These are phyloP conservation scores for Ennomos erosarius DNA, from an alignment of 2,888 invertebrate genomes.

Conservation along the genomic window DNA sequence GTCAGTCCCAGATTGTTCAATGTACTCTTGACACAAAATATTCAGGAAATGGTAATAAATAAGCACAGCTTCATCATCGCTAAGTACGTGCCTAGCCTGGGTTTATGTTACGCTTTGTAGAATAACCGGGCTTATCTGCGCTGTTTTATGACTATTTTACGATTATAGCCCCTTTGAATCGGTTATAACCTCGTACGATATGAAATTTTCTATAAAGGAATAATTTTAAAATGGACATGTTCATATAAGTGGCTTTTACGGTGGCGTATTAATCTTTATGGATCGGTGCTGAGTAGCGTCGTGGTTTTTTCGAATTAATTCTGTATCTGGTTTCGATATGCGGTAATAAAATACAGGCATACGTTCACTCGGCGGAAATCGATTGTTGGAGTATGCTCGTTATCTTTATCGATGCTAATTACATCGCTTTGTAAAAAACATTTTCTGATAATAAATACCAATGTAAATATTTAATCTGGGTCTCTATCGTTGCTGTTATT, in stretches of 20 bases:
- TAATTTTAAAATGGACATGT: conserved; percentile 78
- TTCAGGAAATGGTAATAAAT: conserved; percentile 56
- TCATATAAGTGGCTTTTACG: conserved; percentile 72
- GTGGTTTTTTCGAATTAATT: conserved; percentile 32
- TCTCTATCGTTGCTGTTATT: no score
- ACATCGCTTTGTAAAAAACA: conserved; percentile 3
- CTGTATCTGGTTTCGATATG: conserved; percentile 32
- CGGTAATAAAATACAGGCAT: conserved; percentile 27
- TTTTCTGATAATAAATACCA: conserved; percentile 3
- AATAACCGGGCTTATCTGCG: conserved; percentile 74
- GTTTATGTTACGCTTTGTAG: conserved; percentile 67
- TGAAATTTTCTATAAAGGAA: conserved; percentile 79
- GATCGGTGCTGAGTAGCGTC: conserved; percentile 40
- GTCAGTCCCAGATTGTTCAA: no score
- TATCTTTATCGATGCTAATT: conserved; percentile 19
- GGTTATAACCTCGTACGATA: conserved; percentile 72
- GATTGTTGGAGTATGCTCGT: conserved; percentile 11
- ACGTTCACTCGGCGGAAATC: conserved; percentile 15
- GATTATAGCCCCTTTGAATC: conserved; percentile 80
- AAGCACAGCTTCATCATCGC: conserved; percentile 52
- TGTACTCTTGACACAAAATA: no score
- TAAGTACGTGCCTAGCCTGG: conserved; percentile 56
- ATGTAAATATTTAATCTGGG: no score
- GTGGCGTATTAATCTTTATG: conserved; percentile 68
- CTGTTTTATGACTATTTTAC: conserved; percentile 79